These are phyloP conservation scores for Tragelaphus oryx DNA, from an alignment of 2,797 vertebrate genomes.

Conservation along the genomic window DNA sequence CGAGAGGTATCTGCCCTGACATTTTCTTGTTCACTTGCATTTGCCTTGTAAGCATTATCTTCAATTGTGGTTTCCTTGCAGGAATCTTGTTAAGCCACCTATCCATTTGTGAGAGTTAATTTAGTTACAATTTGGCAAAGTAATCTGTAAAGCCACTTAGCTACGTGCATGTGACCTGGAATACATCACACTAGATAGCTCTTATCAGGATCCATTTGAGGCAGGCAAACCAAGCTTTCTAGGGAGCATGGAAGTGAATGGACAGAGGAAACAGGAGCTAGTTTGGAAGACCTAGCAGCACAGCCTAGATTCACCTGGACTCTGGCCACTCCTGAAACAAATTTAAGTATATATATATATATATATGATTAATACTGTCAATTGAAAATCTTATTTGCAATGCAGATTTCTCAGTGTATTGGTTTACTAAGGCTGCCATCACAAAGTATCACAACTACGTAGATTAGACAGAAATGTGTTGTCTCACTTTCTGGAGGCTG, in stretches of 20 bases:
- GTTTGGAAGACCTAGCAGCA: background rate
- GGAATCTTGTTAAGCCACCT: conserved; percentile 25
- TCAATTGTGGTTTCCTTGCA: background rate
- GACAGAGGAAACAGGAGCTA: background rate
- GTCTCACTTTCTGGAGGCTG: background rate
- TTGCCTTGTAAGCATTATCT: background rate
- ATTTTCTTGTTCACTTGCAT: background rate
- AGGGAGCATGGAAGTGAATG: background rate
- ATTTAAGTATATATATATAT: too few relatives aligned
- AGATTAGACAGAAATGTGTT: background rate
- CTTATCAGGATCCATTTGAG: background rate
- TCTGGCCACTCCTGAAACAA: background rate
- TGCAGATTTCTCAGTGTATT: background rate
- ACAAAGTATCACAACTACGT: background rate
- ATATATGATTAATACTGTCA: background rate
- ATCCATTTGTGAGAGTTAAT: conserved; percentile 35
- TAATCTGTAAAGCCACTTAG: conserved; percentile 27
- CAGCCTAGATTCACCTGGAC: background rate
- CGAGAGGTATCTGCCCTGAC: background rate
- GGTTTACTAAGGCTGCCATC: background rate
- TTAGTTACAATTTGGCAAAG: conserved; percentile 21
- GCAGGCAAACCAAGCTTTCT: background rate
- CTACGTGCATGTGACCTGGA: background rate
- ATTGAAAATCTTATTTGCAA: background rate
- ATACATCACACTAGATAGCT: background rate